Evolutionary conservation across 1,140 invertebrate species (phyloP), one percentile per base, ranked within the genome.

Genomic region (Bombus superbus): DNA sequence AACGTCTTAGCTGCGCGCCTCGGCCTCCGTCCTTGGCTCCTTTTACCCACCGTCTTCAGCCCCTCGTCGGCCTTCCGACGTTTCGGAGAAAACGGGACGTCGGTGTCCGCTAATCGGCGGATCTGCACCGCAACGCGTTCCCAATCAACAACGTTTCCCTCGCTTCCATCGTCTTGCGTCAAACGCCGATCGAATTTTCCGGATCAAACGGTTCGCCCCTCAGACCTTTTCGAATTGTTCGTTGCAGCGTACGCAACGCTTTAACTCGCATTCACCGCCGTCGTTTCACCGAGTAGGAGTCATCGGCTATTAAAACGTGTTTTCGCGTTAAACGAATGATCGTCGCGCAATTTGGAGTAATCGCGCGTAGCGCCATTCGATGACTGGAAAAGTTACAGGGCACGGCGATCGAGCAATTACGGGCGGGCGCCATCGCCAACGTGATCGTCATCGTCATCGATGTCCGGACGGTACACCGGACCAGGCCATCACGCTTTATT

Each of bases 401-500:
- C 35, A 4, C 69, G 44, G n/a, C 71, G 75, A 94, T 92, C 91
- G 93, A 91, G 91, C 91, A 93, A 94, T 95, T 94, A 94, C 85
- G 86, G 81, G 89, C 57, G 81, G 69, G 81, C 84, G 53, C 47
- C 76, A 76, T 66, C 68, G 86, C 81, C 68, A 68, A 47, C 66
- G 59, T 69, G 83, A 88, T 88, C 92, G 91, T 93, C 93, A 93
- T 94, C 93, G 92, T 93, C 93, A 92, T 93, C 91, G 85, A 73
- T 75, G 86, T 42, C 47, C 87, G 87, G 40, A 71, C 53, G 13
- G 64, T 72, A 35, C 59, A 35, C 53, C 8, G 59, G 71, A 18
- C 59, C 73, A 47, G 57, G 42, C 92, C 92, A 95, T 94, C 94
- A 87, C 87, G 91, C 88, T 94, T 94, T 94, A 94, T 95, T 94